Base-by-base conservation (phyloP, 2,113 vertebrate genomes). In the Nesogale talazaci region DNA sequence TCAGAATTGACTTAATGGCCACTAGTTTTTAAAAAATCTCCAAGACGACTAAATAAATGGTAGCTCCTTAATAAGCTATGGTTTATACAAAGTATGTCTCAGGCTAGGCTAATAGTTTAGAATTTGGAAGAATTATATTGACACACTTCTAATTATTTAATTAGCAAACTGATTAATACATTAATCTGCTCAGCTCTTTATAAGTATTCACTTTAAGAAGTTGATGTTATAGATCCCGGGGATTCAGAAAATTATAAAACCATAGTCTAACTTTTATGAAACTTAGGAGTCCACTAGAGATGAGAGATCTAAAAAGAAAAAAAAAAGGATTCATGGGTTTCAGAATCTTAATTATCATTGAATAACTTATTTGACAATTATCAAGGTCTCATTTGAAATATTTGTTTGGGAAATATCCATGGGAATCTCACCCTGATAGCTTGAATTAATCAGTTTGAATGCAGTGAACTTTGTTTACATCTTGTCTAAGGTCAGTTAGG, bases 311-410 rank as follows among this genome's bases (percentile, higher is more conserved):
- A 56, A 3, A 82, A 74, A 63, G 34, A 31, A 80, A 94, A 88
- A 94, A 88, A 72, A 52, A 46, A 46, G 4, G 6, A 52, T 23
- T 27, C 14, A 14, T 82, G 0, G 67, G 42, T 75, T 76, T 70
- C 40, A 59, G 16, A 42, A 11, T 77, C 65, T 78, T 83, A 88
- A 59, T 76, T 27, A 63, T 84, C 42, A 67, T 23, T 46, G 36
- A 77, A 11, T 80, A 34, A 14, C 52, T 67, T 87, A 61, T 12
- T 34, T 27, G 3, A 86, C 20, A 29, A 40, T 38, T 83, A 61
- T 34, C 83, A 89, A 86, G 95, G 42, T 75, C 29, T 74, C 27
- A 82, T 40, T 91, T 74, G 87, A 75, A 86, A 81, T 88, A 22
- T 63, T 3, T 8, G 74, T 20, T 91, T 84, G 3, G 56, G 86